Evolutionary conservation across 2,888 invertebrate genomes (phyloP).

Genomic region (Trypoxylon attenuatum): DNA sequence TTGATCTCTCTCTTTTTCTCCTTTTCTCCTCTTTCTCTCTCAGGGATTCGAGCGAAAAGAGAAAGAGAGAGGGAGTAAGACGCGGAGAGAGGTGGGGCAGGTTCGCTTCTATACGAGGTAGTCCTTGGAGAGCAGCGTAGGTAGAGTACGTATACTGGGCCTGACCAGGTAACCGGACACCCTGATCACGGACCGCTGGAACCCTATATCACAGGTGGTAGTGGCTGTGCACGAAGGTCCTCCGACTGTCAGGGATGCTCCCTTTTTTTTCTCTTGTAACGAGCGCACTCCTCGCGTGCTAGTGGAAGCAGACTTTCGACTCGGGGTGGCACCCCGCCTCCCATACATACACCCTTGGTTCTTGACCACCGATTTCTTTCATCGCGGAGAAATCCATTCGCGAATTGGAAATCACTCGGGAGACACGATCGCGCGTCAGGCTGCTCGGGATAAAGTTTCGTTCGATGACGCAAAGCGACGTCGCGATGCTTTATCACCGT

Average conservation of each 20-base stretch:
- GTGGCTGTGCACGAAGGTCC: conserved; percentile 54
- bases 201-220: conserved; percentile 73
- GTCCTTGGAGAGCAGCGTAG: conserved; percentile 60
- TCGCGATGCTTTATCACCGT: too few relatives aligned
- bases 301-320: too few relatives aligned
- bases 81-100: background rate
- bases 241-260: conserved; percentile 50
- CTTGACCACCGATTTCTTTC: too few relatives aligned
- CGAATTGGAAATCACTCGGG: background rate
- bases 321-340: too few relatives aligned
- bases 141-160: conserved; percentile 45
- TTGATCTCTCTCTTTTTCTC: too few relatives aligned
- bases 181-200: conserved; percentile 67
- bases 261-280: conserved; percentile 23
- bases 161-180: conserved; percentile 65
- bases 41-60: conserved; percentile 4
- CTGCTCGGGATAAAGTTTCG: background rate
- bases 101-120: conserved; percentile 46
- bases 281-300: too few relatives aligned
- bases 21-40: too few relatives aligned
- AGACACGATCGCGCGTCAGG: background rate
- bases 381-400: background rate
- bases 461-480: background rate
- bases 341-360: too few relatives aligned
- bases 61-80: conserved; percentile 1